A percentile compares a stretch with the other conserved stretches of the same genome.
Evolutionary conservation across 2,888 invertebrate genomes (phyloP).

Genomic region (Euzetes globulus): DNA sequence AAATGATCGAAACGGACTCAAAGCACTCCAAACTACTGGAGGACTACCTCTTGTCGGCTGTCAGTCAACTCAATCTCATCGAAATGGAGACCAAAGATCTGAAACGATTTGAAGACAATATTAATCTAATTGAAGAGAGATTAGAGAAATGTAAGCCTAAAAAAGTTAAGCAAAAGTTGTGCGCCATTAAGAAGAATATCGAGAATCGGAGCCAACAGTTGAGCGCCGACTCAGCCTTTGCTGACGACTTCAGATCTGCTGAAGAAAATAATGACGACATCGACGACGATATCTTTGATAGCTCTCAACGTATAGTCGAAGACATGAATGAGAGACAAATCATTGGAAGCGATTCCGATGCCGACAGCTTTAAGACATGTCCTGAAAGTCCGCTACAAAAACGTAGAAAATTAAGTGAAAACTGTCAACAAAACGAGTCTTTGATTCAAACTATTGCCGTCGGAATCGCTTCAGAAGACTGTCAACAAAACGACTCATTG

Average conservation of each 20-base stretch:
- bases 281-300: neutral
- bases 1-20: neutral
- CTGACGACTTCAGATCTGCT: neutral
- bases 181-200: neutral
- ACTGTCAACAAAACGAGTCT: too few relatives aligned
- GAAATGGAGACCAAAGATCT: neutral
- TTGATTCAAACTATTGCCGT: too few relatives aligned
- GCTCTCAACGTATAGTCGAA: neutral
- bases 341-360: neutral
- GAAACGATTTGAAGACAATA: neutral
- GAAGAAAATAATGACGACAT: neutral
- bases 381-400: neutral
- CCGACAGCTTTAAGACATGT: neutral
- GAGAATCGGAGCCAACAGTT: neutral
- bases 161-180: neutral
- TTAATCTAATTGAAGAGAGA: neutral
- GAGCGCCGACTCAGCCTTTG: neutral
- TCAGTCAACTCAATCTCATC: neutral
- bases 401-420: neutral
- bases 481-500: too few relatives aligned
- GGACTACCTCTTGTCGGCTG: conserved; percentile 1
- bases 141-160: neutral
- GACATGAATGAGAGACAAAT: neutral
- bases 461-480: too few relatives aligned
- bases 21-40: neutral